Conservation (phyloP, 92 coral and sea anemone genomes). For the Parazoanthus atlanticus region DNA sequence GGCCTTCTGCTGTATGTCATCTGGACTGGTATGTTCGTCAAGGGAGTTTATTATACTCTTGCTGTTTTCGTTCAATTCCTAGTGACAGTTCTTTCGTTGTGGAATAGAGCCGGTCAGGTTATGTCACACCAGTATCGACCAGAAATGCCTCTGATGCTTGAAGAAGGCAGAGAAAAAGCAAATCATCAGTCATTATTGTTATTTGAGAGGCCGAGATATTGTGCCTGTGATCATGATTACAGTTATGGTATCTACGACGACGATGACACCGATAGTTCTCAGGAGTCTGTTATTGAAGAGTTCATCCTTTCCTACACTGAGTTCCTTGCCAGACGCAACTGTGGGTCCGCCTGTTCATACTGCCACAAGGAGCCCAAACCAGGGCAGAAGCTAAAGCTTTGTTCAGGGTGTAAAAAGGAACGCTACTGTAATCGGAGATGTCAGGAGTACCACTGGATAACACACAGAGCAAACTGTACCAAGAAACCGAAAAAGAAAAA, state of each 20-base stretch:
- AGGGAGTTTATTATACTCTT: background rate
- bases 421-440: slow-evolving; percentile 25
- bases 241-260: background rate
- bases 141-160: background rate
- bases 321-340: background rate
- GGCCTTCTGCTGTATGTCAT: background rate
- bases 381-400: slow-evolving; percentile 8
- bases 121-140: slow-evolving; percentile 22
- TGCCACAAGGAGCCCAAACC: slow-evolving; percentile 20
- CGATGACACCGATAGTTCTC: background rate
- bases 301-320: background rate
- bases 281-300: background rate
- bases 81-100: background rate
- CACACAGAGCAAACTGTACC: slow-evolving; percentile 24
- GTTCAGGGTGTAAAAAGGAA: slow-evolving; percentile 9
- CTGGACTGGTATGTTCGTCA: slow-evolving; percentile 21
- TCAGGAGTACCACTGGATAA: slow-evolving; percentile 35
- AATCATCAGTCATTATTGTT: background rate
- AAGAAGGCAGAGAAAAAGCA: background rate
- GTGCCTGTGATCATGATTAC: background rate
- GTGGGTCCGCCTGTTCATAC: background rate
- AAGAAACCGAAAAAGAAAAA: slow-evolving; percentile 11
- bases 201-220: background rate
- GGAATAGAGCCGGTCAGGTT: slow-evolving; percentile 3
- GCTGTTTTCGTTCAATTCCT: background rate